Percentiles rank a stretch among this genome's conserved stretches.
Conservation (phyloP, 1,140 invertebrate species). For the Drosophila aff. region DNA sequence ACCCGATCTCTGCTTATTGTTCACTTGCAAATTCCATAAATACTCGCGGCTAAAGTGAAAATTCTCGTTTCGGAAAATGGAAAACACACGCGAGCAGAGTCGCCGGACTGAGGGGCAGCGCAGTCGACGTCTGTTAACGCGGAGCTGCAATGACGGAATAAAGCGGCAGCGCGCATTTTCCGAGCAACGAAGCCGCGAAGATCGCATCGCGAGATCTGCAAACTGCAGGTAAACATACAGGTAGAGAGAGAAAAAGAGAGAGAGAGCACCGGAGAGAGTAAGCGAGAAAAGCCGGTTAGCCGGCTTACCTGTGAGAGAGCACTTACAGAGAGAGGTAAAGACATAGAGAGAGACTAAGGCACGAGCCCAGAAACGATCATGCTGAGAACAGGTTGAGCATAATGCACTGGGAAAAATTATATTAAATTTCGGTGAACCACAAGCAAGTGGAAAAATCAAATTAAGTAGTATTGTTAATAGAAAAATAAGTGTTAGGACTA, state of each 20-base stretch:
- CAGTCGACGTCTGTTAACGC: slow-evolving; percentile 63
- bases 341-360: slow-evolving; percentile 18
- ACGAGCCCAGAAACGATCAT: slow-evolving; percentile 32
- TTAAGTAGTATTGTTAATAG: no score
- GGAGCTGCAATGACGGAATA: slow-evolving; percentile 67
- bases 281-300: slow-evolving; percentile 35
- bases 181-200: slow-evolving; percentile 45
- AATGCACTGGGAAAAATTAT: neutral
- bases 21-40: slow-evolving; percentile 47
- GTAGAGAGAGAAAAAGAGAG: slow-evolving; percentile 18
- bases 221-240: slow-evolving; percentile 41
- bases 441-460: neutral
- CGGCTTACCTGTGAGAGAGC: slow-evolving; percentile 21
- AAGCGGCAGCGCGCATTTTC: slow-evolving; percentile 26
- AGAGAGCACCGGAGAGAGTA: slow-evolving; percentile 1
- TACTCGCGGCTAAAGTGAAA: slow-evolving; percentile 57
- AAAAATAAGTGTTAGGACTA: no score
- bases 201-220: slow-evolving; percentile 54
- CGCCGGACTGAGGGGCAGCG: slow-evolving; percentile 31
- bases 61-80: slow-evolving; percentile 30
- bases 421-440: neutral
- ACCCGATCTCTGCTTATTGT: slow-evolving; percentile 29
- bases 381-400: slow-evolving; percentile 29
- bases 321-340: neutral
- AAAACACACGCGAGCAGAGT: slow-evolving; percentile 32